Evolutionary conservation across 2,797 vertebrate species (phyloP).

Genomic region (Hydrocynus forskahlii): DNA sequence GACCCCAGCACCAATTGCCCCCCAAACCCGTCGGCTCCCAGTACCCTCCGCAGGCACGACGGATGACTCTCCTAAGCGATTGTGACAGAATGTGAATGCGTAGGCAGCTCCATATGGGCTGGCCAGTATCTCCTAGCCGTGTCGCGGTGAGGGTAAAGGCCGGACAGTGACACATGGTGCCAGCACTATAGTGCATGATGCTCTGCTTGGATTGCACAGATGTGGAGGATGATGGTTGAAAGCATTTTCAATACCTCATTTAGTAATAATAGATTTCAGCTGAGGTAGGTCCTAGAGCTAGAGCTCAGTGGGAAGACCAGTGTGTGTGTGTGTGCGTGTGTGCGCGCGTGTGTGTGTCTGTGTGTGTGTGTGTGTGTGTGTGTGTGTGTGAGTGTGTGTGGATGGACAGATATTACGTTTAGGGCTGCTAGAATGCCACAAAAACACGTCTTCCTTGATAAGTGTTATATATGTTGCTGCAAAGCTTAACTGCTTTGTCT

Average conservation of each 20-base stretch:
- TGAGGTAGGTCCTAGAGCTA: slow-evolving; percentile 2
- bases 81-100: slow-evolving; percentile 39
- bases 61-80: slow-evolving; percentile 36
- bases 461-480: not conserved
- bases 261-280: not conserved
- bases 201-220: not conserved
- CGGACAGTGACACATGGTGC: not conserved
- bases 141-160: not conserved
- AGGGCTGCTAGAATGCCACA: slow-evolving; percentile 9
- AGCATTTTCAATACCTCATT: slow-evolving; percentile 16
- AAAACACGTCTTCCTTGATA: slow-evolving; percentile 28
- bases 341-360: not conserved
- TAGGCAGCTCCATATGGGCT: slow-evolving; percentile 6
- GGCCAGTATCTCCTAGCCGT: not conserved
- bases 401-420: not conserved
- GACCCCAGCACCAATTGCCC: slow-evolving; percentile 14
- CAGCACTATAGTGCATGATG: not conserved
- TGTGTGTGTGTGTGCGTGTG: not conserved
- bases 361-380: no score
- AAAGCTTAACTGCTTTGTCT: not conserved
- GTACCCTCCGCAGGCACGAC: slow-evolving; percentile 26
- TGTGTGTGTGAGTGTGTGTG: no score
- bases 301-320: not conserved
- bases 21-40: slow-evolving; percentile 30
- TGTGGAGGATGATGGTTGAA: not conserved